Percentiles rank a stretch among this genome's conserved stretches.
These are phyloP conservation scores for Steinernema khuongi DNA, from an alignment of 1,140 invertebrate genomes.

Conservation along the genomic window DNA sequence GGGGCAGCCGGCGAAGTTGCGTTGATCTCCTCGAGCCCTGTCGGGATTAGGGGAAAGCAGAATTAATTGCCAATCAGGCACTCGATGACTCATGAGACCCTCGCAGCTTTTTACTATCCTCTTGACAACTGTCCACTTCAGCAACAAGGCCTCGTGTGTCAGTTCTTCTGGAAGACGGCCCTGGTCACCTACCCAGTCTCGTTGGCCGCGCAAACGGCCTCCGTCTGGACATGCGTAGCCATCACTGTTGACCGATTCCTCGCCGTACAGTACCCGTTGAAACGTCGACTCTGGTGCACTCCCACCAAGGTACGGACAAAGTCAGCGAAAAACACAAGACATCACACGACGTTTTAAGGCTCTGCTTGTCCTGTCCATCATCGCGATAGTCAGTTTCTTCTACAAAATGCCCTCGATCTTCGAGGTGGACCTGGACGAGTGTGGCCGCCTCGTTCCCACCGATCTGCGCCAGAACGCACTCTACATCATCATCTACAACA, in stretches of 20 bases:
- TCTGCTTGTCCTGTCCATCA: conserved; percentile 25
- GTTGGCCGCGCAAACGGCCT: conserved; percentile 50
- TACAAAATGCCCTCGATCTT: conserved; percentile 56
- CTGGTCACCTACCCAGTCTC: conserved; percentile 55
- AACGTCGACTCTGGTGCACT: conserved; percentile 45
- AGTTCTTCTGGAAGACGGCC: conserved; percentile 55
- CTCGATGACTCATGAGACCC: conserved; percentile 11
- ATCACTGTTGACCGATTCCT: conserved; percentile 55
- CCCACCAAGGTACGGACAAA: conserved; percentile 29
- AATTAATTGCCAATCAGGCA: neutral
- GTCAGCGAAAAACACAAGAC: conserved; percentile 23
- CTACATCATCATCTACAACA: conserved; percentile 53
- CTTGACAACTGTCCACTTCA: conserved; percentile 16
- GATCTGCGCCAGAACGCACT: conserved; percentile 43
- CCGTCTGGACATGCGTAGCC: conserved; percentile 57
- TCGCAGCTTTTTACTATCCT: neutral
- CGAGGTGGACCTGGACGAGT: conserved; percentile 52
- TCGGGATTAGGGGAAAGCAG: neutral
- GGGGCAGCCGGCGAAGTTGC: no score
- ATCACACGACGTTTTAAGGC: conserved; percentile 29
- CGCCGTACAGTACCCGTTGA: conserved; percentile 53
- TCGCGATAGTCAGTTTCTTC: conserved; percentile 28
- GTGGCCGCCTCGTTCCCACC: conserved; percentile 41
- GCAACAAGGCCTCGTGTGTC: conserved; percentile 41
- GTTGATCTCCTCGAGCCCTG: no score